phyloP scores from a whole-genome alignment of 2,888 invertebrate species.

The Mimachlamys varia region DNA sequence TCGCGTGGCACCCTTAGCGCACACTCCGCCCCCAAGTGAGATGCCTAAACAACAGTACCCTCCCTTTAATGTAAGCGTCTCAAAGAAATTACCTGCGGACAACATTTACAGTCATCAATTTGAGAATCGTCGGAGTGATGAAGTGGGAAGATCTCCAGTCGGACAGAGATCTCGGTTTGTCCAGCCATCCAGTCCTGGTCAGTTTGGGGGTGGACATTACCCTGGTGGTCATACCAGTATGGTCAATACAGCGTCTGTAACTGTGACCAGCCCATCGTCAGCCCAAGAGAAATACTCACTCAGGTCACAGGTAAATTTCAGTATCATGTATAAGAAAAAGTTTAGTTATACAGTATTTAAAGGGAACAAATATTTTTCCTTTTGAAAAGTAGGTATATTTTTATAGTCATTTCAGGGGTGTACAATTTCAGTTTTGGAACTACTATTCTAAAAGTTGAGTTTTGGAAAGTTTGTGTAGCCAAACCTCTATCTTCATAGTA shows the following conservation, averaged over 20 bases:
- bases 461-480: too few relatives aligned
- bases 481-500: too few relatives aligned
- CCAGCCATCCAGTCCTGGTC: neutral
- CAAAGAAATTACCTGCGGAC: neutral
- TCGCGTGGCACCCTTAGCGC: neutral
- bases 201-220: neutral
- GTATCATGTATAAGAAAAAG: neutral
- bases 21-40: neutral
- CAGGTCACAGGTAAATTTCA: neutral
- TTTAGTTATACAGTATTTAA: too few relatives aligned
- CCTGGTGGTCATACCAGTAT: neutral
- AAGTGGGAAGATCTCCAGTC: neutral
- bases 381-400: too few relatives aligned
- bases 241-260: neutral
- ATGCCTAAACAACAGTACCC: constrained; percentile 15
- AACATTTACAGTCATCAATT: neutral
- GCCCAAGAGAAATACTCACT: neutral
- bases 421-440: too few relatives aligned
- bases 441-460: too few relatives aligned
- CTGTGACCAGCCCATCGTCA: neutral
- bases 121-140: neutral
- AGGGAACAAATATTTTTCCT: too few relatives aligned
- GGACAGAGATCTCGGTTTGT: neutral
- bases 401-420: too few relatives aligned
- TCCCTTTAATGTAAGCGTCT: neutral